Evolutionary conservation across 2,888 invertebrate species (phyloP), one percentile per base, ranked within the genome.

Genomic region (Hirtodrosophila cameraria): DNA sequence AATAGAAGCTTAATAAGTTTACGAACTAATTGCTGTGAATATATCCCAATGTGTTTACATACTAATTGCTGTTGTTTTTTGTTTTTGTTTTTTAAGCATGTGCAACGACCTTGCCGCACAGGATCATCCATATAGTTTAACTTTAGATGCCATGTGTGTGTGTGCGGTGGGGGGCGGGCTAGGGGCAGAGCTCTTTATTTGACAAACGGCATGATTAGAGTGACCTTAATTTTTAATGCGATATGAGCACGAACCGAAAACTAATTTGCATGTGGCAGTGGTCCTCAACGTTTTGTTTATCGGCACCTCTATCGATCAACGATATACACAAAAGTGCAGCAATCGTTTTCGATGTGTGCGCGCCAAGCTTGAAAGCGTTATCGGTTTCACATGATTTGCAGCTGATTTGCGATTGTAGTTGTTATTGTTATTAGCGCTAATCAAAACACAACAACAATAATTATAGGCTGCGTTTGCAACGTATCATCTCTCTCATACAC

Each of bases 171-270:
- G 6, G 9, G 25, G 8, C 2, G 8, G n/a, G 8, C 16, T 12
- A 12, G 43, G 6, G 30, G 6, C 8, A n/a, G 13, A 33, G 35
- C 25, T 54, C 45, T 33, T 41, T 36, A 54, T 58, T 53, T 45
- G 53, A 54, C 48, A 59, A 69, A 59, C 50, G 28, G 39, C 49
- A 71, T 54, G 72, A 59, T 67, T 72, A 72, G 67, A 55, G 67
- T 72, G 71, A 72, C 71, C 71, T 72, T 72, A 72, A 72, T 72
- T 67, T 72, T 31, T 49, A 72, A 72, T 67, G 67, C 67, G 67
- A 72, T 38, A 72, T 59, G 49, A 53, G 35, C 70, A 71, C 70
- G 66, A 71, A 20, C 59, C 52, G 49, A 49, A 28, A 67, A 72
- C 55, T 57, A 63, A 72, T 67, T 72, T 72, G 52, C 70, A 66